Percentiles rank a stretch among this genome's conserved stretches.
Evolutionary conservation across 2,113 vertebrate species (phyloP).

Genomic region (Muscicapa adusta): DNA sequence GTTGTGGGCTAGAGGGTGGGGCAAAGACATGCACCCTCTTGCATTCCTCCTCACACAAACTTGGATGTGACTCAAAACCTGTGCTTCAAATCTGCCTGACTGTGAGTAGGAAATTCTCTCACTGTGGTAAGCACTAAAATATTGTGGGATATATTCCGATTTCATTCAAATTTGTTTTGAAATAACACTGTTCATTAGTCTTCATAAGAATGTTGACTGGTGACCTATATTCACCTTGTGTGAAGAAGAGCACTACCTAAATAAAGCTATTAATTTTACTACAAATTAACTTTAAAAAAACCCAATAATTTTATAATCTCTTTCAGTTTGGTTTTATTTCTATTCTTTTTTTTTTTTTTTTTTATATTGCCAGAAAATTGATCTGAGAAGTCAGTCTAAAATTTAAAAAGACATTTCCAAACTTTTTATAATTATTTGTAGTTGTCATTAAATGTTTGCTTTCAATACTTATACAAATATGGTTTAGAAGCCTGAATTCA

Average conservation of each 20-base stretch:
- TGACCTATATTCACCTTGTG: not conserved
- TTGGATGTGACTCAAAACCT: not conserved
- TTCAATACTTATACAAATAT: not conserved
- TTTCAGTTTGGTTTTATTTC: not conserved
- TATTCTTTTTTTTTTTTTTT: fast-evolving
- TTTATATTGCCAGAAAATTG: not conserved
- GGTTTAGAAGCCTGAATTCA: not conserved
- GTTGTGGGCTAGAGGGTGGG: not conserved
- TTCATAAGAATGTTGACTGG: not conserved
- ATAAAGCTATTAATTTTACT: not conserved
- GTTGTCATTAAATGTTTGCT: not conserved
- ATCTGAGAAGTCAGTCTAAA: not conserved
- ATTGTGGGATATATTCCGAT: not conserved
- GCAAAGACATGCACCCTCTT: not conserved
- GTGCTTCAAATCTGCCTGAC: not conserved
- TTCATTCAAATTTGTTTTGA: not conserved
- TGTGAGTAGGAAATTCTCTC: not conserved
- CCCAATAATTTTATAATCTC: not conserved
- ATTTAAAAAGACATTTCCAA: not conserved
- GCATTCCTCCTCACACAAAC: not conserved
- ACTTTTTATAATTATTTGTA: not conserved
- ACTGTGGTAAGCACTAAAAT: not conserved
- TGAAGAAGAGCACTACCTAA: not conserved
- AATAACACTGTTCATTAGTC: not conserved
- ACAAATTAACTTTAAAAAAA: not conserved